Conservation (phyloP, 1,140 invertebrate genomes). For the Oscheius sp. region DNA sequence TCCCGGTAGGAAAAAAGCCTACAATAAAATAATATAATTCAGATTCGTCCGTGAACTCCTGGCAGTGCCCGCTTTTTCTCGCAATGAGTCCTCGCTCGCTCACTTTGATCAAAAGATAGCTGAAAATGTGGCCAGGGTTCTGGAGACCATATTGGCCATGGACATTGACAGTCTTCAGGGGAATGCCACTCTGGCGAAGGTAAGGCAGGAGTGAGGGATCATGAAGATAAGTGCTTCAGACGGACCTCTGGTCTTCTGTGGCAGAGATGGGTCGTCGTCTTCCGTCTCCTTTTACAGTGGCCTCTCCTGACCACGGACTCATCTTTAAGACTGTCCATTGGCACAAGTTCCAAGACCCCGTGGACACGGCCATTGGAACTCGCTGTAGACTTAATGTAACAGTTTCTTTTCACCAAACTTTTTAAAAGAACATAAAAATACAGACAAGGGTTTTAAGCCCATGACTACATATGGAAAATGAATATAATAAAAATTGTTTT, state of each 20-base stretch:
- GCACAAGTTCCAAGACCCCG: slow-evolving; percentile 1
- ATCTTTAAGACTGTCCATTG: slow-evolving; percentile 1
- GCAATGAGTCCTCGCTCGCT: slow-evolving; percentile 5
- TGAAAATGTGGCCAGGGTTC: slow-evolving; percentile 16
- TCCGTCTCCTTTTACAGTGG: slow-evolving; percentile 15
- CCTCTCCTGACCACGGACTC: slow-evolving; percentile 21
- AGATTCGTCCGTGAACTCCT: slow-evolving; percentile 29
- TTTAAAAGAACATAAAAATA: too few relatives aligned
- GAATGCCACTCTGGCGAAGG: slow-evolving; percentile 25
- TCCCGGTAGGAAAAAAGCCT: not conserved
- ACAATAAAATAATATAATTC: not conserved
- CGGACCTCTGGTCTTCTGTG: slow-evolving; percentile 6
- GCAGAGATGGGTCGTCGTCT: not conserved
- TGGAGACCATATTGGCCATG: slow-evolving; percentile 18
- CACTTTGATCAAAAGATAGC: slow-evolving; percentile 37
- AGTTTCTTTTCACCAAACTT: too few relatives aligned
- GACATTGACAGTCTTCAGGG: slow-evolving; percentile 15
- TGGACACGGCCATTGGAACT: not conserved
- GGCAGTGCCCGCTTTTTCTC: slow-evolving; percentile 19
- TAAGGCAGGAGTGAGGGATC: not conserved
- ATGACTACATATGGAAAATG: too few relatives aligned
- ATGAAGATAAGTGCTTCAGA: not conserved
- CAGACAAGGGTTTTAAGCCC: too few relatives aligned
- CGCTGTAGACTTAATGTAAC: not conserved
- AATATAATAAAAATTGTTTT: too few relatives aligned